Evolutionary conservation across 2,888 invertebrate genomes (phyloP).

Genomic region (Trissoscelio sp.): DNA sequence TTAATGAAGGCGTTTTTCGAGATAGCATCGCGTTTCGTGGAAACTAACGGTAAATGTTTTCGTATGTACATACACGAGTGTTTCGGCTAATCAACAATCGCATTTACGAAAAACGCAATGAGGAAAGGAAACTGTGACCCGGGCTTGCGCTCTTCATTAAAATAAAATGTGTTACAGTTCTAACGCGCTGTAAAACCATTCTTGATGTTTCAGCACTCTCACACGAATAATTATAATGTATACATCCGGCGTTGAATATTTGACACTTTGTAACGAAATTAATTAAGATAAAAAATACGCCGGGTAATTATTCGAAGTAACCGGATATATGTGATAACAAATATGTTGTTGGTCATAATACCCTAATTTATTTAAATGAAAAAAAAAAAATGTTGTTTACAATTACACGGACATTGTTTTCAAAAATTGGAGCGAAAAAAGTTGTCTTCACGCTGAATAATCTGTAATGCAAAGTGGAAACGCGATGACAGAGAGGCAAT

Average conservation of each 20-base stretch:
- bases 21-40: constrained; percentile 26
- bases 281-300: neutral
- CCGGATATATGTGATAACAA: too few relatives aligned
- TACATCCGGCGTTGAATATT: neutral
- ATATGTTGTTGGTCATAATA: too few relatives aligned
- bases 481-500: neutral
- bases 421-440: neutral
- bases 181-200: constrained; percentile 12
- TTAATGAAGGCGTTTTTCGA: constrained; percentile 26
- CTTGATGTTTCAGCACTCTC: neutral
- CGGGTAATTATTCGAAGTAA: neutral
- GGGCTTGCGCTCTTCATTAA: constrained; percentile 20
- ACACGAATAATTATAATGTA: constrained; percentile 5
- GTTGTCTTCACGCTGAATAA: neutral
- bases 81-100: constrained; percentile 53
- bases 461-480: neutral
- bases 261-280: neutral
- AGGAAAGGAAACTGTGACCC: constrained; percentile 43
- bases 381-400: too few relatives aligned
- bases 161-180: constrained; percentile 33
- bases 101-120: constrained; percentile 57
- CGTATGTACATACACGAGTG: constrained; percentile 15
- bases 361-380: too few relatives aligned
- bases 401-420: neutral
- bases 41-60: constrained; percentile 36